Percentiles rank a stretch among this genome's conserved stretches.
phyloP scores from a whole-genome alignment of 2,113 vertebrate genomes.

The Nothoprocta pentlandii region DNA sequence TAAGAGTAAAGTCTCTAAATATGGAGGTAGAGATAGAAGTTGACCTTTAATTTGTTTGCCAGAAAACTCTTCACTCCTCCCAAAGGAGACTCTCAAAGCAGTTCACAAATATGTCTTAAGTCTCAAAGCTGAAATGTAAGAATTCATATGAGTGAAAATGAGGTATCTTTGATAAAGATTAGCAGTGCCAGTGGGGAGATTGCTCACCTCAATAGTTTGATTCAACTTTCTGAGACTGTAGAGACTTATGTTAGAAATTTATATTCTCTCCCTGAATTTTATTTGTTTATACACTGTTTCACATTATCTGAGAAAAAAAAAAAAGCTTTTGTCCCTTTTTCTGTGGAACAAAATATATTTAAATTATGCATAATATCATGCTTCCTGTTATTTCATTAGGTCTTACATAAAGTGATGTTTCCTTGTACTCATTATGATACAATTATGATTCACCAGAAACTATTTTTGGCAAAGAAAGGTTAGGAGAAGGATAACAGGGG shows the following conservation, averaged over 20 bases:
- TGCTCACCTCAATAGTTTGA: background rate
- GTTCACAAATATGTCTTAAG: conserved; percentile 3
- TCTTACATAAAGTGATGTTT: background rate
- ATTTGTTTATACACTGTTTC: background rate
- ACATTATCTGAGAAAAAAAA: background rate
- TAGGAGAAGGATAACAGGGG: background rate
- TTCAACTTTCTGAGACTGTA: background rate
- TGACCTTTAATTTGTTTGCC: background rate
- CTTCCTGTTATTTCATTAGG: conserved; percentile 15
- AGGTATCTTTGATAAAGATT: background rate
- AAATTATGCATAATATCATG: background rate
- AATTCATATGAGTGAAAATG: background rate
- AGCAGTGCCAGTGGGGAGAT: background rate
- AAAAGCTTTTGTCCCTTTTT: background rate
- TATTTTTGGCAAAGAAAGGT: conserved; percentile 6
- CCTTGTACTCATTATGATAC: background rate
- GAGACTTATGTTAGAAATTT: background rate
- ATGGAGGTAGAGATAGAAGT: background rate
- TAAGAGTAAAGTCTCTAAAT: background rate
- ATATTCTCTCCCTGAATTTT: background rate
- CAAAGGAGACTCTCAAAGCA: background rate
- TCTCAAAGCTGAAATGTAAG: background rate
- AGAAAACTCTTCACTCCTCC: background rate
- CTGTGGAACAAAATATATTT: background rate
- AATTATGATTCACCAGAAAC: conserved; percentile 7